Conservation (phyloP, 2,888 invertebrate species). For the Pristionchus fissidentatus region DNA sequence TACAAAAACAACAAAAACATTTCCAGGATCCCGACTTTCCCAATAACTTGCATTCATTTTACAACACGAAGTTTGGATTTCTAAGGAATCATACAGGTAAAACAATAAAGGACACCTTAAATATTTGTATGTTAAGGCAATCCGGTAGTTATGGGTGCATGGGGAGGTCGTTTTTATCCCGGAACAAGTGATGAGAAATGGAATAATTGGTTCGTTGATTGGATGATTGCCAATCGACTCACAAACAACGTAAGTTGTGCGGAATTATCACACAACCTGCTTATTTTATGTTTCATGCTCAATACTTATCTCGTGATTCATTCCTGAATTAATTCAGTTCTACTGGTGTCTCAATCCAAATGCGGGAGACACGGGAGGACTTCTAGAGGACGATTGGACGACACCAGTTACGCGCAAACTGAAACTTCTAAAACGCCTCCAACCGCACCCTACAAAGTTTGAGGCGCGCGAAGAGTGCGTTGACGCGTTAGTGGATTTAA, state of each 20-base stretch:
- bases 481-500: not conserved
- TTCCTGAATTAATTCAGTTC: not conserved
- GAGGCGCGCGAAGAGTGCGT: not conserved
- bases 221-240: not conserved
- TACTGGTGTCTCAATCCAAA: conserved; percentile 18
- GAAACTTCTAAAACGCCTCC: not conserved
- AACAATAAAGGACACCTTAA: not conserved
- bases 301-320: not conserved
- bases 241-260: not conserved
- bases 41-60: not conserved
- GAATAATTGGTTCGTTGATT: conserved; percentile 1
- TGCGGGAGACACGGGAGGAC: not conserved
- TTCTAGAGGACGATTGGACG: not conserved
- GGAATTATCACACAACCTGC: too few relatives aligned
- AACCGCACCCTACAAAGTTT: not conserved
- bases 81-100: not conserved
- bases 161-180: not conserved
- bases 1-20: too few relatives aligned
- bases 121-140: not conserved
- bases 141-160: not conserved
- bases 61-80: not conserved
- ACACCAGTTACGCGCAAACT: not conserved
- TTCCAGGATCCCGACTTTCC: not conserved
- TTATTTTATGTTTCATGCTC: too few relatives aligned
- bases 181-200: not conserved